Evolutionary conservation across 2,797 vertebrate species (phyloP).

Genomic region (Rhynchotus rufescens): DNA sequence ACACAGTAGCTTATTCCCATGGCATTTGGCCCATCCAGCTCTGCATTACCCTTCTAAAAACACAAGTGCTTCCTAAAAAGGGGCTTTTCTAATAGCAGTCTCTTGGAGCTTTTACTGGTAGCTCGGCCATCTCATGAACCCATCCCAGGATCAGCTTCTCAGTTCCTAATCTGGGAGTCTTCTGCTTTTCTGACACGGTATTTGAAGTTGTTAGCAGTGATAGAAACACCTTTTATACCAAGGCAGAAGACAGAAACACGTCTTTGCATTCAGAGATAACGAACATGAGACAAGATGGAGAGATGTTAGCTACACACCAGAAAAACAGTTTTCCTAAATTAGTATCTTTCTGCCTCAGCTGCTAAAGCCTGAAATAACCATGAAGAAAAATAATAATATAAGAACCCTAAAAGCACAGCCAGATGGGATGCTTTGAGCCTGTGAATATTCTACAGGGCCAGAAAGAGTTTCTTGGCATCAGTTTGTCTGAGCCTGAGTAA

Average conservation of each 20-base stretch:
- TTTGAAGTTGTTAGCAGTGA: background rate
- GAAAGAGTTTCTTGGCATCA: background rate
- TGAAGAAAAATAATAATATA: constrained; percentile 39
- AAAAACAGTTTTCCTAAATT: constrained; percentile 60
- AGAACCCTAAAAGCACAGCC: constrained; percentile 25
- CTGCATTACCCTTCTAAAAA: background rate
- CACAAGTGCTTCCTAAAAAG: background rate
- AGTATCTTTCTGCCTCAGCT: constrained; percentile 17
- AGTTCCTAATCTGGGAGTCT: background rate
- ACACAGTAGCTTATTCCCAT: background rate
- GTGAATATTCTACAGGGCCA: background rate
- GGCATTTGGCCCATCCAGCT: background rate
- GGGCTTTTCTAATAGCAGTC: background rate
- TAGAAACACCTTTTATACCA: constrained; percentile 12
- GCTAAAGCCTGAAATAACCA: constrained; percentile 52
- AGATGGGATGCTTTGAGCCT: constrained; percentile 40
- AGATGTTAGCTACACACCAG: constrained; percentile 8
- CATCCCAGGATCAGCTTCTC: background rate
- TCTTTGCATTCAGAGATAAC: constrained; percentile 22
- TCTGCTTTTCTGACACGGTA: constrained; percentile 21
- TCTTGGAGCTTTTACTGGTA: background rate
- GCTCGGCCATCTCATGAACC: background rate
- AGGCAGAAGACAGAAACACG: constrained; percentile 40
- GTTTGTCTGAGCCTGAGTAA: background rate
- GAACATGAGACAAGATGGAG: constrained; percentile 44